A percentile compares a stretch with the other conserved stretches of the same genome.
Evolutionary conservation across 2,797 vertebrate genomes (phyloP).

Genomic region (Melanotaenia parkinsoni): DNA sequence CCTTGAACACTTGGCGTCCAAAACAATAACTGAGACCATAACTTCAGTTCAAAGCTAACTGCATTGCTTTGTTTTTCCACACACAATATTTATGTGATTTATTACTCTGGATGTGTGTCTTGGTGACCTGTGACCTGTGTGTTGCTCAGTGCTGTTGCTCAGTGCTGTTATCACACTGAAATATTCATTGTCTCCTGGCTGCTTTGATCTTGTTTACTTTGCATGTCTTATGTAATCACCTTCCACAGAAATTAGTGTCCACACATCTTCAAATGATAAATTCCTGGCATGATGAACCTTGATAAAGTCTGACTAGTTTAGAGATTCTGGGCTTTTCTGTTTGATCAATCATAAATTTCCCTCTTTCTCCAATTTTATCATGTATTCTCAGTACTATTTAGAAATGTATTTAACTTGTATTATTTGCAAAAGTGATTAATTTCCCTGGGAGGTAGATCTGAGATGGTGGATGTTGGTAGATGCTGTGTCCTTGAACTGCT

Average conservation of each 20-base stretch:
- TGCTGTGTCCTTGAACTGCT: conserved; percentile 69
- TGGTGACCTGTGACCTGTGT: conserved; percentile 39
- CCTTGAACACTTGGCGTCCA: conserved; percentile 39
- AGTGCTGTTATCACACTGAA: conserved; percentile 38
- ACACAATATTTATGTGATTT: conserved; percentile 39
- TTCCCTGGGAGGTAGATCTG: conserved; percentile 59
- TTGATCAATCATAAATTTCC: conserved; percentile 62
- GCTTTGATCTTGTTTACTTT: conserved; percentile 25
- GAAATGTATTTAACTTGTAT: conserved; percentile 68
- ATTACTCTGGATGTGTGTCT: conserved; percentile 35
- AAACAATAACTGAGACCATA: conserved; percentile 57
- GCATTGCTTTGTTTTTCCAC: conserved; percentile 40
- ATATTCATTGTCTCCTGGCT: conserved; percentile 16
- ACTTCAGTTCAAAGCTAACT: conserved; percentile 40
- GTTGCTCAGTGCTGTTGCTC: conserved; percentile 29
- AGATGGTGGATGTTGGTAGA: conserved; percentile 39
- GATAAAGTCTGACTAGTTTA: conserved; percentile 59
- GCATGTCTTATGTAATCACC: conserved; percentile 30
- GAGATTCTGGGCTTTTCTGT: conserved; percentile 41
- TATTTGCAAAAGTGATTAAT: conserved; percentile 68
- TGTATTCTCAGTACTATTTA: conserved; percentile 54
- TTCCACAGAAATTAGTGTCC: conserved; percentile 9
- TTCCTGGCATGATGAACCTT: conserved; percentile 55
- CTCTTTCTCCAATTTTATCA: conserved; percentile 53
- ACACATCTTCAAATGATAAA: conserved; percentile 18